Percentiles rank a stretch among this genome's conserved stretches.
Conservation (phyloP, 2,113 vertebrate genomes). For the Odontesthes bonariensis region DNA sequence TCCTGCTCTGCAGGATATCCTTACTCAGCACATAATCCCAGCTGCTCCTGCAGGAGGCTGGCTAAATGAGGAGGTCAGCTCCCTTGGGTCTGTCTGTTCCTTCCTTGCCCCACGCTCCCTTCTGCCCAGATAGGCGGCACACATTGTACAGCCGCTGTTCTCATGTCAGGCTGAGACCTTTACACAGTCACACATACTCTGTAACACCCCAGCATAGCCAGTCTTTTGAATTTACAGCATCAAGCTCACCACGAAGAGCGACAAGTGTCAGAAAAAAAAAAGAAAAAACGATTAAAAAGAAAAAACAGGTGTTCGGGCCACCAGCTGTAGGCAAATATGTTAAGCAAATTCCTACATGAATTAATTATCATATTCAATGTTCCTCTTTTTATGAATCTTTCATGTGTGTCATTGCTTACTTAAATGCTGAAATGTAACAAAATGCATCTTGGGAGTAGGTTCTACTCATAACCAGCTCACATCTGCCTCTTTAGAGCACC, state of each 20-base stretch:
- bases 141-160: conserved; percentile 69
- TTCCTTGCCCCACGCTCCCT: conserved; percentile 41
- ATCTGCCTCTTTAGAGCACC: conserved; percentile 26
- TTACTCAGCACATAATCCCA: conserved; percentile 71
- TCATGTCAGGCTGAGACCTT: conserved; percentile 74
- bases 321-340: conserved; percentile 56
- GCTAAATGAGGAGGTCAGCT: conserved; percentile 75
- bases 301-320: conserved; percentile 13
- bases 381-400: conserved; percentile 49
- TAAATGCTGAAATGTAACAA: conserved; percentile 42
- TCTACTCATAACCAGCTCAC: conserved; percentile 29
- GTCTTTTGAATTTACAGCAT: conserved; percentile 54
- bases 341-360: conserved; percentile 44
- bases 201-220: conserved; percentile 47
- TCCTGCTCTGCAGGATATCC: conserved; percentile 64
- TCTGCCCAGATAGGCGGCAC: conserved; percentile 57
- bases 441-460: conserved; percentile 30
- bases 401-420: conserved; percentile 44
- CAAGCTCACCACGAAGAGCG: conserved; percentile 37
- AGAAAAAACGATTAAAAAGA: no score
- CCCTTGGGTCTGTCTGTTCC: conserved; percentile 66
- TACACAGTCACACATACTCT: conserved; percentile 47
- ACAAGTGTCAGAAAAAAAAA: conserved; percentile 49
- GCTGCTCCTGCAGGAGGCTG: conserved; percentile 66
- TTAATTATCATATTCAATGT: conserved; percentile 32